Conservation (phyloP, 2,888 invertebrate species). For the Drosophila helvetica region DNA sequence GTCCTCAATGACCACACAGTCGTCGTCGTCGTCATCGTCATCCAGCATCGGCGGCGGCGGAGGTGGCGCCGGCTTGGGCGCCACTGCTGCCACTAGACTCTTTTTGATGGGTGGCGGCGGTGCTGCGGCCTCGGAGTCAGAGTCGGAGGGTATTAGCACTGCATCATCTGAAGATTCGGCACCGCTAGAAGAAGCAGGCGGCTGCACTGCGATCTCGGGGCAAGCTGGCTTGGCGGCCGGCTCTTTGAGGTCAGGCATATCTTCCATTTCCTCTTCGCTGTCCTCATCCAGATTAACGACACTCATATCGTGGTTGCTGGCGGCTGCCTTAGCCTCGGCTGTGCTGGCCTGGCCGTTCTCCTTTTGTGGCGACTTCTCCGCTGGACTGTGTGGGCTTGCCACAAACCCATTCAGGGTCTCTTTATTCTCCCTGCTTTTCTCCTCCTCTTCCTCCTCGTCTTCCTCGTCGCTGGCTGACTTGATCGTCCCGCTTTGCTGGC, state of each 20-base stretch:
- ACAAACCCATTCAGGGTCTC: slow-evolving; percentile 60
- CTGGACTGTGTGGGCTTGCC: slow-evolving; percentile 25
- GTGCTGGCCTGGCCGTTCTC: slow-evolving; percentile 67
- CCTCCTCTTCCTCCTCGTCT: slow-evolving; percentile 13
- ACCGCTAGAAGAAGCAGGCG: slow-evolving; percentile 45
- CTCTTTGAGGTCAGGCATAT: slow-evolving; percentile 37
- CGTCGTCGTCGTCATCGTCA: slow-evolving; percentile 84
- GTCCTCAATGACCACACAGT: slow-evolving; percentile 85
- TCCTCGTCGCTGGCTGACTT: slow-evolving; percentile 18
- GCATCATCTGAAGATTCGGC: slow-evolving; percentile 81
- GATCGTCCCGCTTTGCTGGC: slow-evolving; percentile 35
- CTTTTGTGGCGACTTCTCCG: slow-evolving; percentile 40
- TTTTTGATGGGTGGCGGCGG: slow-evolving; percentile 40
- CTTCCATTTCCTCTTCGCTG: slow-evolving; percentile 76
- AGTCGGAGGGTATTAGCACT: slow-evolving; percentile 82
- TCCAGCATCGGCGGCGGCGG: slow-evolving; percentile 39
- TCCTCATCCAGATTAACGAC: slow-evolving; percentile 81
- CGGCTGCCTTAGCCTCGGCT: slow-evolving; percentile 36
- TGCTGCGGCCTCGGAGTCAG: slow-evolving; percentile 67
- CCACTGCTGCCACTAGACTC: slow-evolving; percentile 11
- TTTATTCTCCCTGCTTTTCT: slow-evolving; percentile 35
- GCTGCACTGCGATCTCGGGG: slow-evolving; percentile 20
- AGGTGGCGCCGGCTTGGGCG: slow-evolving; percentile 32
- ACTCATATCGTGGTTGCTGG: slow-evolving; percentile 32
- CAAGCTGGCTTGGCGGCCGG: slow-evolving; percentile 30